Evolutionary conservation across 2,888 invertebrate genomes (phyloP).

Genomic region (Nebria brevicollis): DNA sequence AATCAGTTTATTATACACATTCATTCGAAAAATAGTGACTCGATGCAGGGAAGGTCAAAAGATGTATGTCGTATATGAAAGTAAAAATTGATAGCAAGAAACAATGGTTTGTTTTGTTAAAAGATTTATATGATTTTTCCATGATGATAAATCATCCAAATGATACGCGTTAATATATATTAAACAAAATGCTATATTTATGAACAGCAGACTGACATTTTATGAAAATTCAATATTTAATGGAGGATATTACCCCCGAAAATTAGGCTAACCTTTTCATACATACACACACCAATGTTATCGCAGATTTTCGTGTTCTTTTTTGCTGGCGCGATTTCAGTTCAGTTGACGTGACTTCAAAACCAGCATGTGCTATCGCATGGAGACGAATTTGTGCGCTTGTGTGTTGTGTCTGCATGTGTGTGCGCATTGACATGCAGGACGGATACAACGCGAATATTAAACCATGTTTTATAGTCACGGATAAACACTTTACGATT

Average conservation of each 20-base stretch:
- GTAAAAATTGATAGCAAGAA: no score
- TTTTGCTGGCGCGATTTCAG: conserved; percentile 4
- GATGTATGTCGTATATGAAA: no score
- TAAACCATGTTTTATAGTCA: conserved; percentile 39
- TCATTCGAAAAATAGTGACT: no score
- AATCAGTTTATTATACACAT: no score
- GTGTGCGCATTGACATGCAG: conserved; percentile 12
- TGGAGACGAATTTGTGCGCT: not conserved
- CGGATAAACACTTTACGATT: conserved; percentile 45
- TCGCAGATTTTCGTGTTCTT: not conserved
- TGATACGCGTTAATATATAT: not conserved
- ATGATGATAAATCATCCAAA: not conserved
- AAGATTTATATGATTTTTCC: no score
- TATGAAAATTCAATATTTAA: not conserved
- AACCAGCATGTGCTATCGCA: conserved; percentile 7
- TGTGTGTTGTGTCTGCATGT: not conserved
- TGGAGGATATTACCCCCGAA: not conserved
- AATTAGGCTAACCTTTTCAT: not conserved
- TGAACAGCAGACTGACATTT: not conserved
- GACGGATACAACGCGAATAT: conserved; percentile 33
- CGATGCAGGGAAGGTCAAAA: no score
- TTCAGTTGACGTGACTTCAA: conserved; percentile 2
- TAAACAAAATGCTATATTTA: not conserved
- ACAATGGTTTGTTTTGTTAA: no score
- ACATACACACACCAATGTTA: not conserved